Evolutionary conservation across 2,888 invertebrate species (phyloP).

Genomic region (Choristoneura rosaceana): DNA sequence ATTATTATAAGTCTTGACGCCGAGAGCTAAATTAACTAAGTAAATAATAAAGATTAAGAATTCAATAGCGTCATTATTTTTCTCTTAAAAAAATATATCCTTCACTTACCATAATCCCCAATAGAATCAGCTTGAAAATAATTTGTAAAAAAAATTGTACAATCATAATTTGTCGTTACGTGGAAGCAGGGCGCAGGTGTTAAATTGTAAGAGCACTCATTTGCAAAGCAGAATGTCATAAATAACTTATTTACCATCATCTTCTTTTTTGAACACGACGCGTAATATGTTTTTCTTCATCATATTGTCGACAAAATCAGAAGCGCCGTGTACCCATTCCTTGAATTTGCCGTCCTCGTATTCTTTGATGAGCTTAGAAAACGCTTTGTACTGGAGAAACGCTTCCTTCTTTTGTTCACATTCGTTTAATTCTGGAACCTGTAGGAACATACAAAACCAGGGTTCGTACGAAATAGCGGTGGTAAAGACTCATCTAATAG

Average conservation of each 20-base stretch:
- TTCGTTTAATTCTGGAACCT: conserved; percentile 88
- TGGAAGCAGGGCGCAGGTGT: not conserved
- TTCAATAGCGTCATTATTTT: not conserved
- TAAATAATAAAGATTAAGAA: not conserved
- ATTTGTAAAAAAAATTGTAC: not conserved
- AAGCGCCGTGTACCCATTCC: conserved; percentile 89
- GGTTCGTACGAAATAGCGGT: not conserved
- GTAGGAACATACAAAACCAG: not conserved
- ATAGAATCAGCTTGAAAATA: conserved; percentile 46
- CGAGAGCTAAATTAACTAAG: too few species aligned
- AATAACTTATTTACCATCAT: conserved; percentile 52
- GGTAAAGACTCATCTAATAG: too few species aligned
- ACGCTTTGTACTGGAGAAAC: conserved; percentile 90
- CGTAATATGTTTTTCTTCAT: conserved; percentile 89
- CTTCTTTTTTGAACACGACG: conserved; percentile 78
- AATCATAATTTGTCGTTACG: not conserved
- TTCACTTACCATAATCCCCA: conserved; percentile 32
- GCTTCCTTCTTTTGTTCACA: conserved; percentile 91
- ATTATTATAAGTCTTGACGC: too few species aligned
- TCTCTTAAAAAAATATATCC: not conserved
- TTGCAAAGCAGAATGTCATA: not conserved
- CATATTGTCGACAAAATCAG: conserved; percentile 87
- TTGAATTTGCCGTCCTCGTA: conserved; percentile 91
- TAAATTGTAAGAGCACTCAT: not conserved
- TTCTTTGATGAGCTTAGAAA: conserved; percentile 90